Base-by-base conservation (phyloP, 1,140 invertebrate genomes). In the Trachymyrmex cornetzi region DNA sequence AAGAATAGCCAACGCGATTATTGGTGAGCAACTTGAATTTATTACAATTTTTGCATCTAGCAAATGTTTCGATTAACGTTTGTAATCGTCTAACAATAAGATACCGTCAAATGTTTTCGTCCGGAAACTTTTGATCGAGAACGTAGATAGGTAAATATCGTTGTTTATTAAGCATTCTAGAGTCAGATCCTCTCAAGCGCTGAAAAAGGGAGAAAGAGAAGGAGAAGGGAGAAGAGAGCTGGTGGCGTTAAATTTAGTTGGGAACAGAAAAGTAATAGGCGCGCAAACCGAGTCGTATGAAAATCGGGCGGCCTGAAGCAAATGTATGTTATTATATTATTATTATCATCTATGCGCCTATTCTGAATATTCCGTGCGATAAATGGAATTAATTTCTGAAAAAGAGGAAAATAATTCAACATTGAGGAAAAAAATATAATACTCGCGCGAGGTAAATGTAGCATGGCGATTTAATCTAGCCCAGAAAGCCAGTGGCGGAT, bases 401-500 rank as follows among this genome's bases (percentile, higher is more conserved):
- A 55, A 69, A 22, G 27, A 24, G 48, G 48, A 86, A 59, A 82
- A 90, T 90, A 90, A 90, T 90, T 71, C 82, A 81, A 69, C 89
- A 44, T 72, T 77, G 86, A 66, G 80, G 69, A 86, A 79, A 86
- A 86, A 82, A 82, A 86, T 75, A 86, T 77, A 61, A 86, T 80
- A 24, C 77, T 69, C 72, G 81, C 63, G 67, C 66, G 48, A 57
- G 48, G 89, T 91, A 88, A 91, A 90, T 91, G 90, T 90, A 91
- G 77, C 90, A 87, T 91, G 87, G 77, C 86, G 90, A 91, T 91
- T 81, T 90, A 88, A 91, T 91, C 90, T 91, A 90, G 89, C 81
- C 90, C 75, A 87, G 77, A 88, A 91, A 91, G 89, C 74, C 86
- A 90, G 86, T 74, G 69, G 75, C 90, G 89, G 87, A 91, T 90